Conservation (phyloP, 2,797 vertebrate genomes). For the Balearica regulorum region DNA sequence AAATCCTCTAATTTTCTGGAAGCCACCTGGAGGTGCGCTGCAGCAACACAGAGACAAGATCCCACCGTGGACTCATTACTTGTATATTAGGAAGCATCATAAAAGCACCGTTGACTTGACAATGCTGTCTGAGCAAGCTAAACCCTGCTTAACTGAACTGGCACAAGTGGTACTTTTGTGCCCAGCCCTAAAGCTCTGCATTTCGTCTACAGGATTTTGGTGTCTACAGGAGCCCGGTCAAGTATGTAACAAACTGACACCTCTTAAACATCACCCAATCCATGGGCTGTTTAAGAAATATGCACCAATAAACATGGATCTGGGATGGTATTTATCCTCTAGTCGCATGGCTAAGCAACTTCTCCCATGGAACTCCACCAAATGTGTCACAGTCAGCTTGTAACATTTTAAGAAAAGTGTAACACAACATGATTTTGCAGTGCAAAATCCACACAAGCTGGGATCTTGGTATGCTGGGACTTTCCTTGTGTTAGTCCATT, state of each 20-base stretch:
- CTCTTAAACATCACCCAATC: neutral
- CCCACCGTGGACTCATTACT: neutral
- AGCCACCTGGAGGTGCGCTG: neutral
- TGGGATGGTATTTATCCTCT: neutral
- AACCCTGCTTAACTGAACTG: neutral
- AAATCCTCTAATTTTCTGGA: no score
- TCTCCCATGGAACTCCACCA: neutral
- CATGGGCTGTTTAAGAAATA: neutral
- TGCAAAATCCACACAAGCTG: neutral
- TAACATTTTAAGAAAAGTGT: neutral
- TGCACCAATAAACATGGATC: neutral
- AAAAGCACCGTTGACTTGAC: neutral
- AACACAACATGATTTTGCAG: neutral
- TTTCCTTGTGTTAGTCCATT: neutral
- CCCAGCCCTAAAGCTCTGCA: neutral
- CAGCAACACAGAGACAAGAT: neutral
- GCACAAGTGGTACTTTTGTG: neutral
- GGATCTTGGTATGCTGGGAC: neutral
- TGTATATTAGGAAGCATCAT: neutral
- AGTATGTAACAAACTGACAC: neutral
- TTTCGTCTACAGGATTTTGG: neutral
- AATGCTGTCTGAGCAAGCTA: neutral
- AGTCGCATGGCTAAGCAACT: neutral
- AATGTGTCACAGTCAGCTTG: rapidly evolving
- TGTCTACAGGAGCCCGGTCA: neutral